Base-by-base conservation (phyloP, 1,140 invertebrate species). In the Drosophila pseudoananassae region DNA sequence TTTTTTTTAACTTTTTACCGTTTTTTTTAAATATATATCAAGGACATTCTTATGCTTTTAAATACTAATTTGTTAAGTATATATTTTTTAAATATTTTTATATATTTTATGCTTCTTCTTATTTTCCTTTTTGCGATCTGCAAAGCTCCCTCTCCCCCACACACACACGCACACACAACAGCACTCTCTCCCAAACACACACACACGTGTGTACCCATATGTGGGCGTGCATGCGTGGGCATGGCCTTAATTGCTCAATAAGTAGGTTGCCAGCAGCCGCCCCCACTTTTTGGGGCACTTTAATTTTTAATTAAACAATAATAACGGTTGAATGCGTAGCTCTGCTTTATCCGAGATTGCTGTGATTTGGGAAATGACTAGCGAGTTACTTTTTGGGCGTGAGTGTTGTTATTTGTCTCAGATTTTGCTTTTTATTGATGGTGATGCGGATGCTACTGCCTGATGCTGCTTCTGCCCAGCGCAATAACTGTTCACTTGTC, bases 401-500 rank as follows among this genome's bases (percentile, higher is more conserved):
- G 40, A 6, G 40, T 17, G 40, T 43, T 15, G 9, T 43, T 6
- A 43, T 27, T 68, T 23, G 6, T 40, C 12, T 46, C 10, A 15
- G 9, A 40, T 45, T 50, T 45, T 38, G 14, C 53, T 49, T 31
- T 47, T 71, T 78, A 83, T 83, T 82, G 81, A 85, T 80, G 80
- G 12, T 12, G 33, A 85, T 80, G 80, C 33, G 9, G 33, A 36
- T 36, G 31, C 29, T 29, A 6, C n/a, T n/a, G n/a, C n/a, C n/a
- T n/a, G 29, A 29, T 29, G 31, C 31, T 31, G 31, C 31, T 31
- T 31, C 76, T 84, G 80, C 81, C 56, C 80, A 84, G 76, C 80
- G 81, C 80, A 84, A 85, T 84, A 85, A 71, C 82, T 81, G 81
- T 85, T 84, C 77, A 85, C 63, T 80, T 80, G 76, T 80, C 71